Conservation (phyloP, 2,113 vertebrate species). For the Hippocampus mohnikei region DNA sequence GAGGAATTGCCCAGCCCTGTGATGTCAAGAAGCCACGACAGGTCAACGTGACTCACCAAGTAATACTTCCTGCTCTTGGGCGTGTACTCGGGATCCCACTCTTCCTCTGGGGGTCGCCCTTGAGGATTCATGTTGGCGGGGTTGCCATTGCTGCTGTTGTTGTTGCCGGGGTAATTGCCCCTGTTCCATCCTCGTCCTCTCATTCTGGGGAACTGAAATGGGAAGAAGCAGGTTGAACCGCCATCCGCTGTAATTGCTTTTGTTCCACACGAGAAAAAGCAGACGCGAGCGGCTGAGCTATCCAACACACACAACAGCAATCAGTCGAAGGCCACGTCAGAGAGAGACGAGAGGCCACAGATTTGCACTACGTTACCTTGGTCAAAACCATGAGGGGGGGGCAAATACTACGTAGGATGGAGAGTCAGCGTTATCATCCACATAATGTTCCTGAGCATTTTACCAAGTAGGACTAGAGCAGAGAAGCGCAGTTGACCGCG, state of each 20-base stretch:
- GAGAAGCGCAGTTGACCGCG: conserved; percentile 45
- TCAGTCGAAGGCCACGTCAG: conserved; percentile 1
- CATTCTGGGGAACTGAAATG: conserved; percentile 81
- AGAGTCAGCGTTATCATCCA: conserved; percentile 41
- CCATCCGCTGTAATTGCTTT: not conserved
- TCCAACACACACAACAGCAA: too few relatives aligned
- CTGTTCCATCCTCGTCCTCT: conserved; percentile 93
- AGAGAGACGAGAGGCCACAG: conserved; percentile 23
- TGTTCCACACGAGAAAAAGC: not conserved
- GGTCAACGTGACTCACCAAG: conserved; percentile 77
- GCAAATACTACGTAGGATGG: conserved; percentile 34
- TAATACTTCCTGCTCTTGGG: conserved; percentile 99
- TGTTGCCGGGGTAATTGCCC: conserved; percentile 86
- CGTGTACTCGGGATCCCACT: conserved; percentile 97
- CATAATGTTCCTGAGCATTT: conserved; percentile 45
- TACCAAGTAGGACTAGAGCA: conserved; percentile 51
- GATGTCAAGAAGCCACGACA: not conserved
- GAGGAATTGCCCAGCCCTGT: too few relatives aligned
- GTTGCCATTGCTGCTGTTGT: conserved; percentile 84
- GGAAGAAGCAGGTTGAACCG: conserved; percentile 7
- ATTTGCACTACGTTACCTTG: conserved; percentile 43
- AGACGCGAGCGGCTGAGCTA: not conserved
- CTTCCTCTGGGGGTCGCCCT: conserved; percentile 84
- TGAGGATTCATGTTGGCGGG: conserved; percentile 76
- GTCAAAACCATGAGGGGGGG: conserved; percentile 43